Percentiles rank a stretch among this genome's conserved stretches.
Conservation (phyloP, 2,113 vertebrate genomes). For the Gopherus flavomarginatus region DNA sequence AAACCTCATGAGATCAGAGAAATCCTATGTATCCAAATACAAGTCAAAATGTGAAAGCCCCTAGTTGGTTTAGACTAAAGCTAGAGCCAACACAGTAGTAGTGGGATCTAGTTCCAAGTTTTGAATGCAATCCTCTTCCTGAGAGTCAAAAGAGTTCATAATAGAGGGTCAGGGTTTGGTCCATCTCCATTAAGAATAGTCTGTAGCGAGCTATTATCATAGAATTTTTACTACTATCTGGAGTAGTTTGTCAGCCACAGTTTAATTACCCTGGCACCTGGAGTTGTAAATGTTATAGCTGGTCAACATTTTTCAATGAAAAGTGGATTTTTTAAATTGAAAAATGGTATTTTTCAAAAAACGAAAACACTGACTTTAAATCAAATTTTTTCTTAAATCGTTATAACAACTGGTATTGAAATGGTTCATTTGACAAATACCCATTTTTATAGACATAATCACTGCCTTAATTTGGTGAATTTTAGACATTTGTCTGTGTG, state of each 20-base stretch:
- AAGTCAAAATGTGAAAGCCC: neutral
- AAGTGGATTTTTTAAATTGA: neutral
- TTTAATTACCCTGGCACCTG: accelerated
- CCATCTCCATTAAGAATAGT: neutral
- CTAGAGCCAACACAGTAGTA: neutral
- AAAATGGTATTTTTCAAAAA: neutral
- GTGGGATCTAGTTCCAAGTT: neutral
- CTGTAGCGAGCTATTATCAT: neutral
- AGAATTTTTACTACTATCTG: neutral
- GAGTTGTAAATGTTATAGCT: neutral
- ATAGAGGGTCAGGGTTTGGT: neutral
- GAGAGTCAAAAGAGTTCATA: neutral
- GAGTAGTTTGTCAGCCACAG: accelerated
- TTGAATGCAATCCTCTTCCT: neutral
- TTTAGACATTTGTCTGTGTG: neutral
- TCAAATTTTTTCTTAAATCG: neutral
- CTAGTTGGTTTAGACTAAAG: neutral
- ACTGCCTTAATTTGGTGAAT: neutral
- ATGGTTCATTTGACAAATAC: neutral
- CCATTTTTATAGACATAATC: neutral
- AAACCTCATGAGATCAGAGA: neutral
- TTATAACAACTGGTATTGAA: neutral
- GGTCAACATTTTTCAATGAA: neutral
- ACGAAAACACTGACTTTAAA: neutral
- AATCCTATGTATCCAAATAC: neutral